These are phyloP conservation scores for Cetoscarus ocellatus DNA, from an alignment of 2,797 vertebrate species.

Conservation along the genomic window DNA sequence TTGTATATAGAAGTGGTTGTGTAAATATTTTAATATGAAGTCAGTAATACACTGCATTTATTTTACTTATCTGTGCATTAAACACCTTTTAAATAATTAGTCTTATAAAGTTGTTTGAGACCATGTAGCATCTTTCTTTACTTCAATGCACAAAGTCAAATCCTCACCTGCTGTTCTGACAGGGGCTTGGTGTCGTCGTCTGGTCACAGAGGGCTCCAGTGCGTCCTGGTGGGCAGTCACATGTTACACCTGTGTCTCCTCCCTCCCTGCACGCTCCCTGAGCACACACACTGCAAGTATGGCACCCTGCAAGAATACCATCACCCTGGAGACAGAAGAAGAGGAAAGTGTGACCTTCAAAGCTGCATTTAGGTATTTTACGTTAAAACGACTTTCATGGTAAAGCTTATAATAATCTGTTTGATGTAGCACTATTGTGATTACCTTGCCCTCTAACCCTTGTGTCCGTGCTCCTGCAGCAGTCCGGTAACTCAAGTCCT, in stretches of 20 bases:
- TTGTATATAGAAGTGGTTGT: no score
- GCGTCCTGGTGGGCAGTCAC: conserved; percentile 93
- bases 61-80: no score
- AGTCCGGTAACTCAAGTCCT: conserved; percentile 89
- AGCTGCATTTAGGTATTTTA: no score
- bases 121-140: no score
- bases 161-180: conserved; percentile 89
- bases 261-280: conserved; percentile 92
- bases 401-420: no score
- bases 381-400: no score
- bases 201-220: conserved; percentile 91
- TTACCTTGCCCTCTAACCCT: conserved; percentile 80
- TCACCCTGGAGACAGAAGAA: conserved; percentile 67
- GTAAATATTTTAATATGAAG: no score
- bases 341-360: background rate
- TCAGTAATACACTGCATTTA: no score
- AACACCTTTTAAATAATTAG: no score
- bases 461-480: conserved; percentile 80
- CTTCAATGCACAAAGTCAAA: no score
- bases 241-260: conserved; percentile 91
- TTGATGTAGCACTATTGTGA: no score
- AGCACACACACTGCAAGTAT: conserved; percentile 93
- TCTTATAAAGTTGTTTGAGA: no score
- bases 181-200: conserved; percentile 82
- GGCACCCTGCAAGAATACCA: conserved; percentile 93